Evolutionary conservation across 1,140 invertebrate genomes (phyloP), one percentile per base, ranked within the genome.

Genomic region (Pantala flavescens): DNA sequence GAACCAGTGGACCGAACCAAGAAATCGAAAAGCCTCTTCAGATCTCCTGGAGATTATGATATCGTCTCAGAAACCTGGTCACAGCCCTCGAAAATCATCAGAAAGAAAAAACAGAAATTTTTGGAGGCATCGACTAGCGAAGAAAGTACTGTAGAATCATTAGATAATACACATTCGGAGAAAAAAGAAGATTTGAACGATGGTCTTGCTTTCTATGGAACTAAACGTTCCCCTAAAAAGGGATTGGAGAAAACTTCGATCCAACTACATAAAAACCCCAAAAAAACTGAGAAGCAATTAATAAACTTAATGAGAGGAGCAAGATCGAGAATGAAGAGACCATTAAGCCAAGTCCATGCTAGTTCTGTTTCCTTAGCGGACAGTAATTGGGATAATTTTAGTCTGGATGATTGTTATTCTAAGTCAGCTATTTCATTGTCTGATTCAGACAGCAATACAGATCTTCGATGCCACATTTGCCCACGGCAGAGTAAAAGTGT

Each of bases 401-500:
- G 78, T 73, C 71, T 78, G 0, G 78, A 80, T 36, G 78, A 80
- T 24, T 78, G 77, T 73, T 23, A 55, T 43, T n/a, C 63, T 5
- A 74, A 74, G 24, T 28, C 43, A 23, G 71, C 28, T 28, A 76
- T 78, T 63, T 74, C 78, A 11, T 76, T 76, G 74, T 80, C 78
- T 14, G 76, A 75, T 43, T 74, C 36, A 23, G 75, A 76, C 10
- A 74, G 70, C 71, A 71, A 70, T 24, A n/a, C 21, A 5, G 63
- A 71, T 24, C 49, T 63, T 19, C 14, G 49, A 3, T 63, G 49
- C 49, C n/a, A 16, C 14, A 12, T 19, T 63, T 63, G 49, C 12
- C 49, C 49, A 63, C 14, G 49, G 70, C 43, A 81, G 76, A 76
- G 79, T 81, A 70, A 81, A 82, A 76, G 80, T 80, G 49, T 84